phyloP scores from a whole-genome alignment of 2,888 invertebrate species.

The Drosophila yooni region DNA sequence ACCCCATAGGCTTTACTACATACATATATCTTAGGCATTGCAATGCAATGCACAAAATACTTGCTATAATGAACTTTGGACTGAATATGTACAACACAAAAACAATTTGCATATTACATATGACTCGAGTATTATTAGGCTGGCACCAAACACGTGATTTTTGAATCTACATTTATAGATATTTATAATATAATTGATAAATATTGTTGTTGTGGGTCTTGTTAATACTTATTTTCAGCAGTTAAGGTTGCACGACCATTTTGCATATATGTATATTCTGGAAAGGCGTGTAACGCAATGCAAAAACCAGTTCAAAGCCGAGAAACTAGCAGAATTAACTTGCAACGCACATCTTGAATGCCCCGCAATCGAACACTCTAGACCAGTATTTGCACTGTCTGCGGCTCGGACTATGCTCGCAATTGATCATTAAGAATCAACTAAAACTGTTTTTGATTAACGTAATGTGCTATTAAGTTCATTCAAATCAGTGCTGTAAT shows the following conservation, averaged over 20 bases:
- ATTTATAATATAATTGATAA: not conserved
- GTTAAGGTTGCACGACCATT: not conserved
- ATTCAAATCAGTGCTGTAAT: no score
- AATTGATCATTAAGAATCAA: not conserved
- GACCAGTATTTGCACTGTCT: not conserved
- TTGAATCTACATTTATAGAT: not conserved
- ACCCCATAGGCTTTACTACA: no score
- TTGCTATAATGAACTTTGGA: slow-evolving; percentile 5
- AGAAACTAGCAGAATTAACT: slow-evolving; percentile 8
- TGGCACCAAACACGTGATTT: not conserved
- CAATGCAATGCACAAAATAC: not conserved
- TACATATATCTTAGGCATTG: not conserved
- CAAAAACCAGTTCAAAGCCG: not conserved
- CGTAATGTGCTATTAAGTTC: not conserved
- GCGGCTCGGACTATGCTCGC: not conserved
- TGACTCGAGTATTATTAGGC: not conserved
- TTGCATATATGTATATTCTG: not conserved
- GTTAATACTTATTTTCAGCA: not conserved
- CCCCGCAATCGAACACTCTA: no score
- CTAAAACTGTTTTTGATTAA: not conserved
- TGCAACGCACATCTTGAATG: not conserved
- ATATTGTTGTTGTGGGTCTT: not conserved
- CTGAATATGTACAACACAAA: not conserved
- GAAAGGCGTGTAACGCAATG: not conserved
- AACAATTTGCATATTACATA: not conserved